Base-by-base conservation (phyloP, 2,888 invertebrate species). In the Nomada flava region DNA sequence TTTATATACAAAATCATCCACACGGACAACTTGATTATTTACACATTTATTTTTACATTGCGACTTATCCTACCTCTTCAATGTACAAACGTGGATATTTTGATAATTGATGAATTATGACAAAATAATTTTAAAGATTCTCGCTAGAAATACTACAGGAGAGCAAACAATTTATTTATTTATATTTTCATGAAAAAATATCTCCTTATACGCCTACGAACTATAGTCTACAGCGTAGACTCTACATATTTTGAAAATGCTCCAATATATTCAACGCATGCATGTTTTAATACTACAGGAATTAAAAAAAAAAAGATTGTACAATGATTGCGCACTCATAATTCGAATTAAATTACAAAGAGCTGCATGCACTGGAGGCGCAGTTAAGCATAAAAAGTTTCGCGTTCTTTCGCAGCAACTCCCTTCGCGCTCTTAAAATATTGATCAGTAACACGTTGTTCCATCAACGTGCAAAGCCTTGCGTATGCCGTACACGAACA, bases 381-480 rank as follows among this genome's bases (percentile, higher is more conserved):
- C 52, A 20, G 13, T 26, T 26, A 26, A 26, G 26, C 26, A 26
- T 18, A 29, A 63, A 63, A 36, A 44, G 23, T 53, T 50, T 53
- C 50, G 26, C 53, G 10, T 47, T 2, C 52, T 73, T 52, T 44
- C 47, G 13, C 15, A 29, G 53, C 13, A 23, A 52, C 29, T 15
- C 23, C 53, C 47, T 76, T 69, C 44, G n/a, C 50, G 20, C 57
- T 53, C 36, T 20, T 64, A 53, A 59, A 79, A 55, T 73, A 79
- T 81, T 64, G 68, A 73, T 73, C 63, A 72, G 55, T 55, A 67
- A 63, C 55, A 50, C 23, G 26, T 65, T 55, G 50, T 50, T 57
- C 3, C 23, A 44, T 53, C 23, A 2, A 11, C 47, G 47, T 26
- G 42, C 50, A 60, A 36, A 76, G 26, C n/a, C 7, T 20, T 18